A percentile compares a stretch with the other conserved stretches of the same genome.
These are phyloP conservation scores for Rhagonycha fulva DNA, from an alignment of 2,888 invertebrate species.

Conservation along the genomic window DNA sequence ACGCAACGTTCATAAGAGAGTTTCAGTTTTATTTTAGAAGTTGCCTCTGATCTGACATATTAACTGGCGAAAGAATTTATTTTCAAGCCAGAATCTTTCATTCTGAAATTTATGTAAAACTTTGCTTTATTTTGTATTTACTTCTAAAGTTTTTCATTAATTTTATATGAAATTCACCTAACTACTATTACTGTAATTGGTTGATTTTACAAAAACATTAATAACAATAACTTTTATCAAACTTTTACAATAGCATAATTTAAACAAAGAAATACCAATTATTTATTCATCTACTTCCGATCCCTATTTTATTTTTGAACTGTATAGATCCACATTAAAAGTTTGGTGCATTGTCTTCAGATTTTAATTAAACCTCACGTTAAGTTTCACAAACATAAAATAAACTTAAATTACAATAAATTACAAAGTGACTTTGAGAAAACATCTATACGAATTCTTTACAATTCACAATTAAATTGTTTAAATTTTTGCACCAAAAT, in stretches of 20 bases:
- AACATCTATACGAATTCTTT: neutral
- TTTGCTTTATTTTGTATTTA: neutral
- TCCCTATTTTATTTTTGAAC: neutral
- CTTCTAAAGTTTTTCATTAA: neutral
- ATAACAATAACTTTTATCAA: neutral
- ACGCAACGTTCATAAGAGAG: neutral
- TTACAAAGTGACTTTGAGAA: neutral
- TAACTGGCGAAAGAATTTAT: neutral
- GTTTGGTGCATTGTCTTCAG: neutral
- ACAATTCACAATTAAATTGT: neutral
- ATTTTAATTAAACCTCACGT: neutral
- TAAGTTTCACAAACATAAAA: neutral
- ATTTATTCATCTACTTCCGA: neutral
- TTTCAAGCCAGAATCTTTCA: neutral
- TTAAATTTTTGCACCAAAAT: no score
- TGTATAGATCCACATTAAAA: neutral
- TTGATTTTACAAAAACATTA: neutral
- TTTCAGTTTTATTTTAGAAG: neutral
- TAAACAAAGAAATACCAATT: neutral
- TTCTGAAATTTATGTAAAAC: neutral
- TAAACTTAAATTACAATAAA: neutral
- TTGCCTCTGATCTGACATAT: neutral
- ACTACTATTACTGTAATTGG: neutral
- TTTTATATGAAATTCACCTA: neutral
- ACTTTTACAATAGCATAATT: neutral